Conservation (phyloP, 2,113 vertebrate species). For the Lasiurus cinereus region DNA sequence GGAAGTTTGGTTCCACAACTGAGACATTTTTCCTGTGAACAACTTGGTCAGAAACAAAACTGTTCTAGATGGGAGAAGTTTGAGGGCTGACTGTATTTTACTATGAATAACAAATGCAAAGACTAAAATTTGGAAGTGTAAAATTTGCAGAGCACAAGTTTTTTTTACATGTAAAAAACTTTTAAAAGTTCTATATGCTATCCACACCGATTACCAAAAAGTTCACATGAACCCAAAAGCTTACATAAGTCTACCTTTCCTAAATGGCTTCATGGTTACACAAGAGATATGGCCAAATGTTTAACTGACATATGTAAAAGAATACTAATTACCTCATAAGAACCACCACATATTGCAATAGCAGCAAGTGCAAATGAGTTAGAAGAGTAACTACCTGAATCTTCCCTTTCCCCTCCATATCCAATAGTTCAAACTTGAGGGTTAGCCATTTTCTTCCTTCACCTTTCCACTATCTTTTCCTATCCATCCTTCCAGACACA, state of each 20-base stretch:
- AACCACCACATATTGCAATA: neutral
- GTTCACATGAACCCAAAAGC: neutral
- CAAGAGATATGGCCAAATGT: neutral
- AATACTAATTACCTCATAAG: slow-evolving; percentile 14
- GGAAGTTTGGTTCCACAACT: no score
- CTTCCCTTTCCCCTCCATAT: neutral
- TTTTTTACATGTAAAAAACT: neutral
- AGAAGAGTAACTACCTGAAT: neutral
- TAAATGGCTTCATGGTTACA: slow-evolving; percentile 28
- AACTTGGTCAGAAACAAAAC: no score
- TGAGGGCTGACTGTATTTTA: neutral
- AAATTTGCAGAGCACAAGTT: neutral
- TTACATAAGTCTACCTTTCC: neutral
- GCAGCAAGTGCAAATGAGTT: neutral
- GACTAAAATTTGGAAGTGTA: neutral
- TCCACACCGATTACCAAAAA: neutral
- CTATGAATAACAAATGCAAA: neutral
- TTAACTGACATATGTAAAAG: neutral
- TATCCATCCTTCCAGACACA: slow-evolving; percentile 19
- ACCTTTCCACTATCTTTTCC: slow-evolving; percentile 39
- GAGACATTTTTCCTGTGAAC: no score
- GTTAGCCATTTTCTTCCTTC: neutral
- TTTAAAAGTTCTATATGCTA: neutral
- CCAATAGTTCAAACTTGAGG: neutral
- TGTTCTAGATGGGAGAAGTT: no score